Base-by-base conservation (phyloP, 1,140 invertebrate species). In the Pogonomyrmex californicus region DNA sequence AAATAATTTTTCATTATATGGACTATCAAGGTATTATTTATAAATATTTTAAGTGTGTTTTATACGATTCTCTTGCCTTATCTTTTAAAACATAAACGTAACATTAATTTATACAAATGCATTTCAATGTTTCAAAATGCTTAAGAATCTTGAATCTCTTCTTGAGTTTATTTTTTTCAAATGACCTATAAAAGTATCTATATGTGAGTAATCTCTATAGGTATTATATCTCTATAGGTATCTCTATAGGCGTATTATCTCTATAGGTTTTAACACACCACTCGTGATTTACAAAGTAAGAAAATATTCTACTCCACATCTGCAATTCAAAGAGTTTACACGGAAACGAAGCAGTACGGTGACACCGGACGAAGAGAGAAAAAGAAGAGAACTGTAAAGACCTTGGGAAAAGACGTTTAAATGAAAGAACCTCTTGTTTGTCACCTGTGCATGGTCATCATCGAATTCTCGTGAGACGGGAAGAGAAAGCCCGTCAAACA, bases 401-500 rank as follows among this genome's bases (percentile, higher is more conserved):
- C 75, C 73, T 88, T 70, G 87, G 30, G 23, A 63, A 14, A 58
- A 77, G 62, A 4, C 41, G n/a, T 17, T 23, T 81, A 47, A 44
- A 79, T 23, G 38, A 81, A 58, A 79, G 58, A 81, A 38, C n/a
- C 62, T 66, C 44, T 47, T 70, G 14, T 70, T 70, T 23, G 49
- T 54, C 36, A 81, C 14, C 49, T 44, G 47, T 56, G 49, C 49
- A 44, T 36, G 36, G 36, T 86, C 54, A 60, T 86, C 44, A 60
- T 62, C 36, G 44, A 56, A 58, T 85, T 14, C 49, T 56, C 9
- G n/a, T 62, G 36, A 30, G 3, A n/a, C 44, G 7, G 12, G 30
- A 78, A 60, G 87, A 89, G 87, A 88, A 88, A 89, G 87, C 81
- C 51, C 65, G 63, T 58, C 56, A 51, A 76, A 86, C 88, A 88